Base-by-base conservation (phyloP, 2,113 vertebrate species). In the Pampusana beccarii region DNA sequence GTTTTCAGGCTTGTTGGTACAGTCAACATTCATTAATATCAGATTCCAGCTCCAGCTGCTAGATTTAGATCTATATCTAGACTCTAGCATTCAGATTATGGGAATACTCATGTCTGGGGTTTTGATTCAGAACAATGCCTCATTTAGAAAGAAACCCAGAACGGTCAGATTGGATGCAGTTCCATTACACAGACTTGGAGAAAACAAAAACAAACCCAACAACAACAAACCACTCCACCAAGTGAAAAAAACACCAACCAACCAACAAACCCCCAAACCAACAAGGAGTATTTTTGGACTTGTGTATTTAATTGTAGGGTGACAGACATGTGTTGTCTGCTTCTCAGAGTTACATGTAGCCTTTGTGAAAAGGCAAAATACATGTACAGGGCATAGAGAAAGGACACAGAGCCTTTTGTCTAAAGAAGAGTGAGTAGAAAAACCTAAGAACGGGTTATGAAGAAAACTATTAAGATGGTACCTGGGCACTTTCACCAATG, bases 21-120 rank as follows among this genome's bases (percentile, higher is more conserved):
- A 83, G 79, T 90, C 81, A 61, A 17, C 53, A 16, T 80, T 90
- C 66, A 74, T 75, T 88, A 89, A 60, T 73, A 56, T 60, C 44
- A 71, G 80, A 92, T 80, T 94, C 86, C 93, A 96, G 82, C 80
- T 97, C 86, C 93, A 96, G 86, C 80, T 97, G 86, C 80, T 50
- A 51, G 73, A 57, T 86, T 92, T 65, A 92, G 86, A 95, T 93
- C 72, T 61, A 2, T 86, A 84, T 93, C 82, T 95, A 16, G 31
- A 69, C 13, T 7, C 80, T 19, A 89, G 48, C 23, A 66, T 57
- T 88, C 66, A 70, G 66, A 91, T 93, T 86, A 61, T 91, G 93
- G 66, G 50, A 94, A 84, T 75, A 36, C 46, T 96, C 73, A 17
- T 58, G 62, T 86, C 73, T 94, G 74, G 73, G 16, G 3, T 72